Percentiles rank a stretch among this genome's conserved stretches.
Evolutionary conservation across 2,888 invertebrate species (phyloP).

Genomic region (Aelia acuminata): DNA sequence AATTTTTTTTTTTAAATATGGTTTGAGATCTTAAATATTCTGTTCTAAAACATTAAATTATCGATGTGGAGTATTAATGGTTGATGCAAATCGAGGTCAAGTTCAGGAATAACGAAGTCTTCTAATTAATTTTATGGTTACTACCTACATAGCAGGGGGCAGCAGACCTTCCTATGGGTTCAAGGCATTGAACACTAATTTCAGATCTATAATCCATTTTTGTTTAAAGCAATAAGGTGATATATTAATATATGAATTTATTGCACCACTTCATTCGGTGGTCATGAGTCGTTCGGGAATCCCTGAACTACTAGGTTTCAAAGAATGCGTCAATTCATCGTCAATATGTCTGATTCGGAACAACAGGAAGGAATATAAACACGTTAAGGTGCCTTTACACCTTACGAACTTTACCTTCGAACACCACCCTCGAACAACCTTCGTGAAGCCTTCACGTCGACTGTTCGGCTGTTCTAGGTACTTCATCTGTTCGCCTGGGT

Average conservation of each 20-base stretch:
- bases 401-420: no score
- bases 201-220: not conserved
- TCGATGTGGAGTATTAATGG: not conserved
- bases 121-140: not conserved
- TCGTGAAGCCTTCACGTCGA: no score
- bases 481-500: no score
- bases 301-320: not conserved
- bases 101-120: not conserved
- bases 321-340: not conserved
- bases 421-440: no score
- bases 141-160: not conserved
- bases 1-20: not conserved
- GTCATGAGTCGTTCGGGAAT: not conserved
- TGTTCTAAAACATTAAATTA: not conserved
- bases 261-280: not conserved
- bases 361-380: not conserved
- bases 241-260: not conserved
- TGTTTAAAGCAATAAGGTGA: not conserved
- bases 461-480: no score
- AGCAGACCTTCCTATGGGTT: not conserved
- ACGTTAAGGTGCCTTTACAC: no score
- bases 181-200: not conserved
- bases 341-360: not conserved
- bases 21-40: not conserved
- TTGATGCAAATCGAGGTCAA: not conserved